Percentiles rank a stretch among this genome's conserved stretches.
phyloP scores from a whole-genome alignment of 2,888 invertebrate species.

The Oasisia sp. region DNA sequence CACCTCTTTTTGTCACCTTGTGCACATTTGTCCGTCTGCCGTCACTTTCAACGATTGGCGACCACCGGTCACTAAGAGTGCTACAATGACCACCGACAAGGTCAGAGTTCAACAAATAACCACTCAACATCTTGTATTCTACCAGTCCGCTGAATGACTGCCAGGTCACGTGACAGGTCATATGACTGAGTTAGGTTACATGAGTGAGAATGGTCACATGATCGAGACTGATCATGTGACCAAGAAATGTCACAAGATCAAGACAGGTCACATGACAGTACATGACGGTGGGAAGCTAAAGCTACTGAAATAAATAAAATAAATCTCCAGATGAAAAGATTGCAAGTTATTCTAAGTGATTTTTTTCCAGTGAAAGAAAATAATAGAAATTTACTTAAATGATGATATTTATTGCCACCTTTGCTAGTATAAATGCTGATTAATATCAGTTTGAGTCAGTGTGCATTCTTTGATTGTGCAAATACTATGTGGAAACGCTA shows the following conservation, averaged over 20 bases:
- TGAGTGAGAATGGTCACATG: neutral
- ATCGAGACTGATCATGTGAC: neutral
- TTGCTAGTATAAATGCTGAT: neutral
- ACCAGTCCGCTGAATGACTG: neutral
- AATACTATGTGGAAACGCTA: neutral
- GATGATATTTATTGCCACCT: neutral
- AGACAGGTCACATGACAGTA: neutral
- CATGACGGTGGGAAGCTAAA: neutral
- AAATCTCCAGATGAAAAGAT: too few relatives aligned
- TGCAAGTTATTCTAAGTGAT: neutral
- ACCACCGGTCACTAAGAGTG: neutral
- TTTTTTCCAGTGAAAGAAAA: neutral
- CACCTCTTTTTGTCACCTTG: neutral
- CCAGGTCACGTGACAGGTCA: neutral
- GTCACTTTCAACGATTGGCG: neutral
- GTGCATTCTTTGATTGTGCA: neutral
- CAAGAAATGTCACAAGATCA: neutral
- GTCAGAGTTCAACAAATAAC: neutral
- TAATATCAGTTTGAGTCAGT: neutral
- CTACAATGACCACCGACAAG: neutral
- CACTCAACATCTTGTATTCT: neutral
- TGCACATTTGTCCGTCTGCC: neutral
- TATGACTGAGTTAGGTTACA: neutral
- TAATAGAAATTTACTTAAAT: neutral
- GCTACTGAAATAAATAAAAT: neutral